phyloP scores from a whole-genome alignment of 2,113 vertebrate genomes.

The Microcebus tavaratra region DNA sequence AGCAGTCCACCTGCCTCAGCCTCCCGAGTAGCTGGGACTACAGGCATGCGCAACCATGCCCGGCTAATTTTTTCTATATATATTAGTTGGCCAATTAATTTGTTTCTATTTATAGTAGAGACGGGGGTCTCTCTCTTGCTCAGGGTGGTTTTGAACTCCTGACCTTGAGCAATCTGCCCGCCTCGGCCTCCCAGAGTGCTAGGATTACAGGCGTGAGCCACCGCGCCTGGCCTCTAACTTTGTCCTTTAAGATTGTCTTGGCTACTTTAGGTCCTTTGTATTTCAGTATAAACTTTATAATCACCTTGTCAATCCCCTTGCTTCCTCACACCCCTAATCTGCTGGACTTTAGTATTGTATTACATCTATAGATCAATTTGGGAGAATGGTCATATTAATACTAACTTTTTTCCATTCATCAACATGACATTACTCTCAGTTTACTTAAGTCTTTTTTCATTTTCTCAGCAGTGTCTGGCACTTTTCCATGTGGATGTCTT shows the following conservation, averaged over 20 bases:
- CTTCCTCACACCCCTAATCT: no score
- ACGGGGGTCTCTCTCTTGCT: no score
- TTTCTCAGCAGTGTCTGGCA: background rate
- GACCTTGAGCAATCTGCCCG: no score
- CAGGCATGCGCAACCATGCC: no score
- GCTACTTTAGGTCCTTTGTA: background rate
- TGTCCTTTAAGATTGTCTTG: background rate
- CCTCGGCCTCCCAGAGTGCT: no score
- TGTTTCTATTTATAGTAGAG: no score
- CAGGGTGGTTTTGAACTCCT: no score
- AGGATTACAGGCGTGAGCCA: no score
- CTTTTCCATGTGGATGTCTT: background rate
- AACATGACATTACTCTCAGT: background rate
- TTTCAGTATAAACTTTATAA: background rate
- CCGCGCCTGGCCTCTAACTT: background rate
- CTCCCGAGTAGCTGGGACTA: no score
- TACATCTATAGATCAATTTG: background rate
- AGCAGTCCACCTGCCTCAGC: no score
- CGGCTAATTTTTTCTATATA: no score
- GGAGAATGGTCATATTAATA: background rate
- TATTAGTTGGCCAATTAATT: no score
- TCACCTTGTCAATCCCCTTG: background rate
- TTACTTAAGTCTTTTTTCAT: background rate
- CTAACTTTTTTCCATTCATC: background rate
- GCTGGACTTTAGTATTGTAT: background rate